Evolutionary conservation across 1,140 invertebrate genomes (phyloP), one percentile per base, ranked within the genome.

Genomic region (Diorhabda carinulata): DNA sequence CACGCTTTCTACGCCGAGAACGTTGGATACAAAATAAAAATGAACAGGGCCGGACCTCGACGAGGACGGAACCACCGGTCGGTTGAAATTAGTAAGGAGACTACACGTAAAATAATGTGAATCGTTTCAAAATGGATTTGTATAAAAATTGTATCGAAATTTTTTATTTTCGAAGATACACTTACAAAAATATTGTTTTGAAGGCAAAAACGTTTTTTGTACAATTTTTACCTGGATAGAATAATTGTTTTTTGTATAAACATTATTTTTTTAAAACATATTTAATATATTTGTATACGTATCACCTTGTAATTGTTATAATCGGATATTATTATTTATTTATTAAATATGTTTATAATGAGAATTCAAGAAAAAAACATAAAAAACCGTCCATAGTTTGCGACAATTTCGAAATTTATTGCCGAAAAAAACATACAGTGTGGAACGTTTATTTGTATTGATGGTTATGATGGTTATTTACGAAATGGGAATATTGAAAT

Each of bases 171-270:
- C 75, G 75, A 78, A 79, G 66, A 72, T 72, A 77, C 72, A 76
- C 75, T 70, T 79, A 79, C 73, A 79, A 79, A 79, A 78, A 76
- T 78, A 77, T 77, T 74, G 69, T 75, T 69, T 66, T 72, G 70
- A 76, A 78, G 77, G 78, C 78, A 78, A 78, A 78, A 79, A 75
- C 75, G 77, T 68, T 77, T 75, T 25, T 79, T 79, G 78, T 79
- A 79, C 78, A 76, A 78, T 78, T 79, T 75, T 78, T 65, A 79
- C 77, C 78, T 77, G 78, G 68, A 74, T 76, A 73, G 66, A 73
- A 75, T 56, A 62, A 67, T 56, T 76, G 66, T 71, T 52, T 25
- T 25, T 70, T 74, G 71, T 76, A 74, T 75, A 52, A 52, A 2
- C n/a, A 52, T 52, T 52, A 52, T 52, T 70, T 72, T 64, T 45